phyloP scores from a whole-genome alignment of 1,140 invertebrate species.

The Brachionus angularis region DNA sequence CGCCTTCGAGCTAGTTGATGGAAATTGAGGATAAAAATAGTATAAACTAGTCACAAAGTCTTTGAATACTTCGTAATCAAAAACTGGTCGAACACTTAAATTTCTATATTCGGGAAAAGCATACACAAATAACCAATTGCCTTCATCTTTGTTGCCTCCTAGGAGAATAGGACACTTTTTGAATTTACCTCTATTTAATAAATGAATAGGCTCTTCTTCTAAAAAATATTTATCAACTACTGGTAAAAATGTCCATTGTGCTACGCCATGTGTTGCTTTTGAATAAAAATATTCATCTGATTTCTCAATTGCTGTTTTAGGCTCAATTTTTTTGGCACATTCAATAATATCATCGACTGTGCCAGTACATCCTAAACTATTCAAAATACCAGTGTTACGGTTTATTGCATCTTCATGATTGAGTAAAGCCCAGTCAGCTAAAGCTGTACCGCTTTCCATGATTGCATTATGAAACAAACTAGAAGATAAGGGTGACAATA shows the following conservation, averaged over 20 bases:
- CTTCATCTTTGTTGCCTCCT: conserved; percentile 88
- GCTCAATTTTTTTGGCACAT: conserved; percentile 68
- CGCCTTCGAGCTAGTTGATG: conserved; percentile 7
- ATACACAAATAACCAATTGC: conserved; percentile 51
- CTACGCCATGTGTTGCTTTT: conserved; percentile 66
- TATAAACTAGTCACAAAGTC: conserved; percentile 67
- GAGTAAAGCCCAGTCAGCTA: conserved; percentile 86
- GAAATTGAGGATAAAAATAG: conserved; percentile 65
- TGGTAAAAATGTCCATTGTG: conserved; percentile 81
- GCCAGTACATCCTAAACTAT: conserved; percentile 61
- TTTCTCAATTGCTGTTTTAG: conserved; percentile 70
- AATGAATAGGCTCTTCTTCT: conserved; percentile 73
- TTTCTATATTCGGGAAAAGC: conserved; percentile 9
- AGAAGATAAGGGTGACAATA: conserved; percentile 76
- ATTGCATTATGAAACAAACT: conserved; percentile 78
- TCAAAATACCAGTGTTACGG: conserved; percentile 38
- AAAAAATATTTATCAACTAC: conserved; percentile 86
- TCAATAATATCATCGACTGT: conserved; percentile 67
- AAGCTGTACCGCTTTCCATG: conserved; percentile 63
- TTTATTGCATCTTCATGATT: conserved; percentile 29
- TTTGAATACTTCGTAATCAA: conserved; percentile 49
- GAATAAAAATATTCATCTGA: conserved; percentile 71
- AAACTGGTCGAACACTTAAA: conserved; percentile 51
- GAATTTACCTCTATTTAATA: conserved; percentile 75
- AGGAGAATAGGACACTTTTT: conserved; percentile 87